Conservation (phyloP, 2,797 vertebrate genomes). For the Poeciliopsis gracilis region DNA sequence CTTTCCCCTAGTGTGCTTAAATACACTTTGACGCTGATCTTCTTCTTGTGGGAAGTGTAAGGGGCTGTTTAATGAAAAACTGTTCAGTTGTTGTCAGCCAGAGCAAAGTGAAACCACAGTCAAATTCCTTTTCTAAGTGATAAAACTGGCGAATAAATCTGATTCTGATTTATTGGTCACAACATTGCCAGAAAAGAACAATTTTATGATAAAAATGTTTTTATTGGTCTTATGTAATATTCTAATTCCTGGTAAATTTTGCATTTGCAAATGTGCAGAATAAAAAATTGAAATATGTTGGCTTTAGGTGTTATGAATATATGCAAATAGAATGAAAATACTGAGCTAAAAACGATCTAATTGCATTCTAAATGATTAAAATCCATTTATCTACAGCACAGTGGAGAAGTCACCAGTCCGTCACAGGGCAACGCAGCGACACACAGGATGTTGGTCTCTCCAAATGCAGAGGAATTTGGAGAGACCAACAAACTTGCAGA, state of each 20-base stretch:
- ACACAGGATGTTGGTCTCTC: too few species aligned
- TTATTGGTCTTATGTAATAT: not conserved
- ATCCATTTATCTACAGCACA: too few species aligned
- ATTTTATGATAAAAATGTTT: not conserved
- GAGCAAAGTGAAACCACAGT: not conserved
- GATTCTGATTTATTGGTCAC: not conserved
- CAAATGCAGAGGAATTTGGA: too few species aligned
- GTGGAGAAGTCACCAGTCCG: too few species aligned
- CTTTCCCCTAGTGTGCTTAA: not conserved
- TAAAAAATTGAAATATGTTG: too few species aligned
- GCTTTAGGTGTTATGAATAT: too few species aligned
- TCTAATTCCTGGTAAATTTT: not conserved
- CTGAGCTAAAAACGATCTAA: too few species aligned
- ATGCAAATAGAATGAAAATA: too few species aligned
- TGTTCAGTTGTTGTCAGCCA: not conserved
- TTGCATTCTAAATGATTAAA: too few species aligned
- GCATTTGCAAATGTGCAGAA: too few species aligned
- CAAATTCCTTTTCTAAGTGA: not conserved
- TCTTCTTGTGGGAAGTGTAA: not conserved
- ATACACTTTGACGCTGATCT: not conserved
- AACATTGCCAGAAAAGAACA: not conserved
- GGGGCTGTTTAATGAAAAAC: not conserved
- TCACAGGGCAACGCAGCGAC: too few species aligned
- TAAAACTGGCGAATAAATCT: not conserved
- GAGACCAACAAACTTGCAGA: too few species aligned